Conservation (phyloP, 1,140 invertebrate genomes). For the Trachymyrmex cornetzi region DNA sequence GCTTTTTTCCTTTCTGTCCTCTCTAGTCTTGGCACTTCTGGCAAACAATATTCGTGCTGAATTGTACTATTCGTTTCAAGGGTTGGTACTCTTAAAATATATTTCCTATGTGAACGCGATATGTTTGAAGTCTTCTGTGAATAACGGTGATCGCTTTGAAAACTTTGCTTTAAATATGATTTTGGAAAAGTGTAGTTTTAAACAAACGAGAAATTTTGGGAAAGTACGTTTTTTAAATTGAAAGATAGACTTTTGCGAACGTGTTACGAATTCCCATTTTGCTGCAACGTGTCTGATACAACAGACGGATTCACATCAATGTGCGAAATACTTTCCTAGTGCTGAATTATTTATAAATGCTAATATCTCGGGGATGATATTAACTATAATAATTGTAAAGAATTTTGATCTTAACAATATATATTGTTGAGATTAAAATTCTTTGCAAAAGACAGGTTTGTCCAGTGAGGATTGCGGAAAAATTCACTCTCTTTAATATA, state of each 20-base stretch:
- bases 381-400: neutral
- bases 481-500: neutral
- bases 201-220: conserved; percentile 22
- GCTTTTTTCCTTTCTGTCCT: neutral
- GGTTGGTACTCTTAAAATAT: conserved; percentile 6
- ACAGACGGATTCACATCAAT: neutral
- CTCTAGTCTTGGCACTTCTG: neutral
- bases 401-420: no score
- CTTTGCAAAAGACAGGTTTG: neutral
- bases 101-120: conserved; percentile 38
- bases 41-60: conserved; percentile 32
- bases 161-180: conserved; percentile 41
- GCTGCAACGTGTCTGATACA: neutral
- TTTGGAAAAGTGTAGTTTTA: conserved; percentile 1
- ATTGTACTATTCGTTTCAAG: conserved; percentile 21
- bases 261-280: conserved; percentile 5
- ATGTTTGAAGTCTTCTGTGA: conserved; percentile 31
- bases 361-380: neutral
- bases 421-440: neutral
- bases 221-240: conserved; percentile 27
- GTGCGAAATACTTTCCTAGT: neutral
- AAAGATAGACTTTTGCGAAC: conserved; percentile 39
- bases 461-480: neutral
- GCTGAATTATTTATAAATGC: conserved; percentile 1
- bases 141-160: conserved; percentile 17